Evolutionary conservation across 2,113 vertebrate genomes (phyloP), one percentile per base, ranked within the genome.

Genomic region (Neopipo cinnamomea): DNA sequence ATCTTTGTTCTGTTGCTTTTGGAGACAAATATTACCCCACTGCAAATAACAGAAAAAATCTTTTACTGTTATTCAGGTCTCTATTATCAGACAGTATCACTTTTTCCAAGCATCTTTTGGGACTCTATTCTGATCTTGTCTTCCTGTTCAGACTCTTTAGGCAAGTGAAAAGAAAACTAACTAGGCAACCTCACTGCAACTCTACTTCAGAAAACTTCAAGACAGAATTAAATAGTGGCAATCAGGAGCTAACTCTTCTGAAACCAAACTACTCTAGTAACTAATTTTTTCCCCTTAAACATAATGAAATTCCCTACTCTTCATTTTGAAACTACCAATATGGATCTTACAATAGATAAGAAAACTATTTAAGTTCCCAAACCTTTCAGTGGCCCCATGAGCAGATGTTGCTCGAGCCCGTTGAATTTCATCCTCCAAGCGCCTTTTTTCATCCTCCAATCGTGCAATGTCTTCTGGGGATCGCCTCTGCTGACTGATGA

Each of bases 321-420:
- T 41, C 37, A 9, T 82, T 76, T 84, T 25, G 42, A 91, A 87
- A 53, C 31, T 12, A 21, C 11, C 33, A 33, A 30, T 17, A 31
- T 28, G 11, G 37, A 77, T 37, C 44, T 63, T 46, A 41, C 6
- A 59, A 49, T 0, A 74, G 47, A 11, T 15, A 47, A 75, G 27
- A 65, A 85, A 85, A 81, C 2, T 0, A n/a, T 41, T 35, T 19
- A 55, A 62, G 42, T 35, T 78, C 12, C 35, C 98, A 91, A 93
- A 99, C 99, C 99, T 99, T 98, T 99, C 99, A 44, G 98, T 99
- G 98, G 99, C 98, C 20, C 99, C 99, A 93, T 99, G 99, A 93
- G 98, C 98, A 81, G 99, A 99, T 0, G 98, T 98, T 85, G 97
- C 98, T 93, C 98, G 98, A 14, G 99, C 98, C 23, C 97, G 97